Conservation (phyloP, 1,140 invertebrate genomes). For the Pollicipes pollicipes region DNA sequence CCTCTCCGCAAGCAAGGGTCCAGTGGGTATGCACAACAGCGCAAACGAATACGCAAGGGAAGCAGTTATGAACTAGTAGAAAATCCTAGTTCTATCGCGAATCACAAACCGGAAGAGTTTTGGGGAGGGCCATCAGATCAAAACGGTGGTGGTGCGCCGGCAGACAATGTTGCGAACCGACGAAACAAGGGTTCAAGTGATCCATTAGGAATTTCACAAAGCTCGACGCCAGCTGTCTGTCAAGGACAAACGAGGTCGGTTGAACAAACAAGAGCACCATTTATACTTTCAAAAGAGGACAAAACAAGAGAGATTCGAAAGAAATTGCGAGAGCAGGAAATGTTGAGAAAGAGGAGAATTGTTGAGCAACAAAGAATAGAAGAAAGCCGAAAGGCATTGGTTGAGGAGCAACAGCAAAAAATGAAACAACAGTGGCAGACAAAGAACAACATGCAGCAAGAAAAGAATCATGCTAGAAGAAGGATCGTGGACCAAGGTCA, state of each 20-base stretch:
- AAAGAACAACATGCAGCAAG: neutral
- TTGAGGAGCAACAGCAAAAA: neutral
- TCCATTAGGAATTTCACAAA: neutral
- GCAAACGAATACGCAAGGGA: neutral
- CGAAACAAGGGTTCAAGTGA: too few relatives aligned
- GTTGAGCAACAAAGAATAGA: neutral
- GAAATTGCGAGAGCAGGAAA: neutral
- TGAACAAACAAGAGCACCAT: neutral
- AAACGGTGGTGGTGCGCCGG: too few relatives aligned
- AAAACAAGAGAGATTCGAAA: neutral
- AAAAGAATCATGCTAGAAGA: neutral
- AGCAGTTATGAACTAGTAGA: neutral
- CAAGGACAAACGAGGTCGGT: neutral
- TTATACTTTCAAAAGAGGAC: neutral
- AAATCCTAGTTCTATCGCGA: neutral
- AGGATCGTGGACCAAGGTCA: neutral
- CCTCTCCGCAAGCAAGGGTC: too few relatives aligned
- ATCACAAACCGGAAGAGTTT: neutral
- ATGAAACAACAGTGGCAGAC: neutral
- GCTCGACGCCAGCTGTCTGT: neutral
- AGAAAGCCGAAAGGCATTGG: neutral
- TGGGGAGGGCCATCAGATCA: too few relatives aligned
- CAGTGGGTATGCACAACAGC: too few relatives aligned
- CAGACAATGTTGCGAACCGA: too few relatives aligned
- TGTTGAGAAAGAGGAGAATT: neutral